A percentile compares a stretch with the other conserved stretches of the same genome.
phyloP scores from a whole-genome alignment of 2,113 vertebrate species.

The Calidris pugnax region DNA sequence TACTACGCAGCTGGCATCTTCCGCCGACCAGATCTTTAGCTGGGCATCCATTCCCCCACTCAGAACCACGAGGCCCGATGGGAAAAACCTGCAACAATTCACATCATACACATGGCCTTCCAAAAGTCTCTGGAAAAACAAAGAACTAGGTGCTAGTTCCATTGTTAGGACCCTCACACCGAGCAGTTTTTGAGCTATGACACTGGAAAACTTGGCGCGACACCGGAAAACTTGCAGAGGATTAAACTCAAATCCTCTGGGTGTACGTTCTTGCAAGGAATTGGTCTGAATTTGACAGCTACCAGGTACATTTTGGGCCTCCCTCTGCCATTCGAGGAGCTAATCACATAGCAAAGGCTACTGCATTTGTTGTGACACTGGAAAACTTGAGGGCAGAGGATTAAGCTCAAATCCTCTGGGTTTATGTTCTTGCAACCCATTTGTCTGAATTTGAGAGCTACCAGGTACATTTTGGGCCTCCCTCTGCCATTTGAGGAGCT shows the following conservation, averaged over 20 bases:
- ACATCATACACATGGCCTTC: conserved; percentile 83
- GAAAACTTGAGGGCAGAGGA: no score
- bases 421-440: no score
- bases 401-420: no score
- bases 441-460: background rate
- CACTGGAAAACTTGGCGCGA: background rate
- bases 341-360: background rate
- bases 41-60: conserved; percentile 83
- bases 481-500: background rate
- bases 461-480: background rate
- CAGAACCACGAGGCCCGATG: conserved; percentile 81
- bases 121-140: conserved; percentile 80
- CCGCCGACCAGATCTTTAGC: conserved; percentile 82
- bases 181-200: background rate
- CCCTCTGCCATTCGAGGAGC: background rate
- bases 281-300: background rate
- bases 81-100: conserved; percentile 84
- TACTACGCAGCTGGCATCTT: conserved; percentile 78
- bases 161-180: background rate
- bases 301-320: background rate
- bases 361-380: background rate
- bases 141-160: conserved; percentile 65
- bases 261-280: accelerated
- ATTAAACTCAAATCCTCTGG: background rate
- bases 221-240: background rate